Conservation (phyloP, 2,797 vertebrate species). For the Ibycter americanus region DNA sequence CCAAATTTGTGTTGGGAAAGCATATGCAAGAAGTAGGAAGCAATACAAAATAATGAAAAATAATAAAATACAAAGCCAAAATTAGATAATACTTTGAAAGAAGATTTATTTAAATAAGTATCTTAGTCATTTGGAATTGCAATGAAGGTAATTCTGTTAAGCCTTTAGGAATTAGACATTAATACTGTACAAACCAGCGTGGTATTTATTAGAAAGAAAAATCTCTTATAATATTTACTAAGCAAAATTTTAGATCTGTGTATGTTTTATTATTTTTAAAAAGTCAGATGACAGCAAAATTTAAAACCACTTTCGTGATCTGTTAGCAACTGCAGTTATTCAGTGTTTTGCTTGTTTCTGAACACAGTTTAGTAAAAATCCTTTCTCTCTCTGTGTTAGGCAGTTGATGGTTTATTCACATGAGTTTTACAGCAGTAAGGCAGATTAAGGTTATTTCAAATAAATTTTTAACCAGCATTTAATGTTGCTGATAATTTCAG, state of each 20-base stretch:
- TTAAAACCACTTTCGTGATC: background rate
- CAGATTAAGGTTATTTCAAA: background rate
- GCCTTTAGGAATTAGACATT: background rate
- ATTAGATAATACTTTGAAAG: background rate
- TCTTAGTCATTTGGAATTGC: background rate
- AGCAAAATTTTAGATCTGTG: background rate
- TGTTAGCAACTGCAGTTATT: constrained; percentile 28
- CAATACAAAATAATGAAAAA: background rate
- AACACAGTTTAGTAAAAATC: background rate
- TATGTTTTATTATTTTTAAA: background rate
- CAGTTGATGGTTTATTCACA: background rate
- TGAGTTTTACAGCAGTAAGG: background rate
- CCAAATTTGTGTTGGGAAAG: background rate
- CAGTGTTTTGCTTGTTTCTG: background rate
- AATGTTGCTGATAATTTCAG: background rate
- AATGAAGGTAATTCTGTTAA: background rate
- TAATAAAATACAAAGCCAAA: background rate
- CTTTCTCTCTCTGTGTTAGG: background rate
- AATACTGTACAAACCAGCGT: background rate
- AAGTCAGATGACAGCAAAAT: background rate
- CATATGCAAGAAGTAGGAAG: background rate
- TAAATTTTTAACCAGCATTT: background rate
- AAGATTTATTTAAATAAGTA: background rate
- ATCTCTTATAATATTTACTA: background rate
- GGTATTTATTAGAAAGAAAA: background rate